Conservation (phyloP, 2,888 invertebrate species). For the Meteorus cinctellus region DNA sequence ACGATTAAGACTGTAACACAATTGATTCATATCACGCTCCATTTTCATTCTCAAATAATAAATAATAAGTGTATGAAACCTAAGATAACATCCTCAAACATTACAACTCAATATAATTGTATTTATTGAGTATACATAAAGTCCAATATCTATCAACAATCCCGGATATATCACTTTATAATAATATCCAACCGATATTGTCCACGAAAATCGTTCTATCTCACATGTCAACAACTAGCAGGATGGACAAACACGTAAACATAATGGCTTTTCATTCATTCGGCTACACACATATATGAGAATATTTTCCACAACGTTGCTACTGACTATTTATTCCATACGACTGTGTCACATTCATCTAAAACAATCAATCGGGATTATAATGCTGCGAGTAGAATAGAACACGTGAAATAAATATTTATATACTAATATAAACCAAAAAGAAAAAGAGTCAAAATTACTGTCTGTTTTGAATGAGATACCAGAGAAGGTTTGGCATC, state of each 20-base stretch:
- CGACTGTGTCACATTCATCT: background rate
- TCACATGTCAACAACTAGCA: background rate
- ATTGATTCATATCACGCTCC: background rate
- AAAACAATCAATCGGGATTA: background rate
- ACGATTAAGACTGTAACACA: background rate
- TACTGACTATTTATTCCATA: background rate
- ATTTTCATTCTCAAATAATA: background rate
- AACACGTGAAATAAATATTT: background rate
- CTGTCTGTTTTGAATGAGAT: background rate
- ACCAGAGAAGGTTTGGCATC: background rate
- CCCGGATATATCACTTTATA: background rate
- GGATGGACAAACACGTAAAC: background rate
- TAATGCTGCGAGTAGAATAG: background rate
- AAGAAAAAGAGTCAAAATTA: background rate
- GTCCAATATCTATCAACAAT: too few relatives aligned
- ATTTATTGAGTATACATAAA: too few relatives aligned
- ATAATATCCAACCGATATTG: background rate
- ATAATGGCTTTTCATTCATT: background rate
- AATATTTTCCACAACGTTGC: background rate
- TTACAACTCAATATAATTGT: too few relatives aligned
- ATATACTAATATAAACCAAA: background rate
- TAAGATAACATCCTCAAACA: background rate
- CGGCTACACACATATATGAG: background rate
- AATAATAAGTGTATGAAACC: background rate
- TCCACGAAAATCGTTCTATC: background rate